Conservation (phyloP, 2,797 vertebrate species). For the Pogoniulus pusillus region DNA sequence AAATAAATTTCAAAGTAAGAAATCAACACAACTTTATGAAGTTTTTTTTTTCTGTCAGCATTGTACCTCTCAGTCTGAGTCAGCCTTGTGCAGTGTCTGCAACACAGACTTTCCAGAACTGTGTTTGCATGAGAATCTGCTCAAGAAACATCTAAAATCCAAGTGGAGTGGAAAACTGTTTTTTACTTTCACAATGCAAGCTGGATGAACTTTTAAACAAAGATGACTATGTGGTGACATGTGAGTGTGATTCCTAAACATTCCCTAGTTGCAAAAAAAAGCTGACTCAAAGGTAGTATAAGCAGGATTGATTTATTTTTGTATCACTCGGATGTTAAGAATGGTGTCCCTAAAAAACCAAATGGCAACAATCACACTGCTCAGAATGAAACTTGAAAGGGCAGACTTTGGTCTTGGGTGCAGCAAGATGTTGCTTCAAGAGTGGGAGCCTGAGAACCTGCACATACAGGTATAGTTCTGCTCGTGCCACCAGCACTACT, state of each 20-base stretch:
- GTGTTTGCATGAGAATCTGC: background rate
- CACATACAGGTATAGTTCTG: background rate
- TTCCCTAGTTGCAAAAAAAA: background rate
- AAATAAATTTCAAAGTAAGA: background rate
- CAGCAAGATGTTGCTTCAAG: background rate
- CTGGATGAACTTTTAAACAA: constrained; percentile 6
- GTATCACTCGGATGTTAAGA: background rate
- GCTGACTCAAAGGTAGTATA: background rate
- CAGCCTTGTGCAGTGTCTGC: background rate
- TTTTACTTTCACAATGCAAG: constrained; percentile 24
- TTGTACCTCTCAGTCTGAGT: background rate
- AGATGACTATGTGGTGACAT: background rate
- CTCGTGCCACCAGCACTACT: background rate
- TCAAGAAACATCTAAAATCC: background rate
- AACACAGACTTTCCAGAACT: background rate
- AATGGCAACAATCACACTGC: background rate
- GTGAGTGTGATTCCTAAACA: background rate
- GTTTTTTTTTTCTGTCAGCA: background rate
- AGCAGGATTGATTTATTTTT: background rate
- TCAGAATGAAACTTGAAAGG: background rate
- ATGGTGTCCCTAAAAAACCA: background rate
- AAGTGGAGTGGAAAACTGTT: background rate
- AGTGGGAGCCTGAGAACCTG: background rate
- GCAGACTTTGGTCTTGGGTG: accelerated
- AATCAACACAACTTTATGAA: background rate